Evolutionary conservation across 2,888 invertebrate genomes (phyloP), one percentile per base, ranked within the genome.

Genomic region (Macrosiphum euphorbiae): DNA sequence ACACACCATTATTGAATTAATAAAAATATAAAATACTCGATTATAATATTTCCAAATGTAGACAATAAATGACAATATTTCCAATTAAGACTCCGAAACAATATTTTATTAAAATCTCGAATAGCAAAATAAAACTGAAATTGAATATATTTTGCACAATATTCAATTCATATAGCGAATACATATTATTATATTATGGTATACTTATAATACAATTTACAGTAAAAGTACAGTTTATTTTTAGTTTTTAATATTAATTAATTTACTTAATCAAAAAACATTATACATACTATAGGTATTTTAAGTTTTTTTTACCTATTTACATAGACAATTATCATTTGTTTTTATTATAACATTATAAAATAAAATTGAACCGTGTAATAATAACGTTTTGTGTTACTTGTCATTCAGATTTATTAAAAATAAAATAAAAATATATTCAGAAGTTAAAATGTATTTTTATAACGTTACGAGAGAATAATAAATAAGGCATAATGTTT

Each of bases 321-420:
- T 28, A 85, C 13, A 85, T 85, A 55, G 10, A 55, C 10, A 55
- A 47, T 61, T 44, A 35, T 13, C 5, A 16, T 84, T 84, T 84
- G 28, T 91, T 91, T 84, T 84, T 91, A 35, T 85, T 84, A 44
- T 20, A 91, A 91, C 52, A 85, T n/a, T 44, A 24, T 26, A 55
- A 85, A 85, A 20, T 20, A 52, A 10, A 35, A 85, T 55, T 44
- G 11, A 52, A 7, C 52, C n/a, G 13, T 67, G 61, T 90, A 61
- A 78, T 90, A 20, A 55, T 2, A 24, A 41, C 24, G 41, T 41
- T 52, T 41, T 84, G 24, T 84, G 44, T n/a, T 20, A 91, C 20
- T 67, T 24, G n/a, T 24, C 4, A n/a, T 28, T 55, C 20, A n/a
- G 16, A 8, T 44, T 52, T 78, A 35, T 55, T 52, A 24, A 28